A percentile compares a stretch with the other conserved stretches of the same genome.
Conservation (phyloP, 1,140 invertebrate species). For the Acromyrmex echinatior region DNA sequence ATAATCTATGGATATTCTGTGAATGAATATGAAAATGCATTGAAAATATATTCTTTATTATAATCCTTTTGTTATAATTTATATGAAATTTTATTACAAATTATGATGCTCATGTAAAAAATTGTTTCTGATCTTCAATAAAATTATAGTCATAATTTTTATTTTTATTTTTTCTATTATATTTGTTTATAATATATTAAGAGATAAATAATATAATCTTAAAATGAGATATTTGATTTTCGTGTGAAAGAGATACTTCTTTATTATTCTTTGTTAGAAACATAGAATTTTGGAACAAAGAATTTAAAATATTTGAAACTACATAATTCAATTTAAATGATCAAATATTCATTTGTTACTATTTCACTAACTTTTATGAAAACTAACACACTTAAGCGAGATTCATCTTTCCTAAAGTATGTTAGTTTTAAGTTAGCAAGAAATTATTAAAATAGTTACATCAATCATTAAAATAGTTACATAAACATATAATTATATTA, state of each 20-base stretch:
- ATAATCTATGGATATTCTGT: background rate
- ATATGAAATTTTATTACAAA: conserved; percentile 24
- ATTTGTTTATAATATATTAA: background rate
- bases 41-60: background rate
- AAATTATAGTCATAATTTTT: background rate
- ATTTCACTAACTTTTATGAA: too few species aligned
- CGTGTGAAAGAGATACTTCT: background rate
- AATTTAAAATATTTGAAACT: background rate
- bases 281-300: background rate
- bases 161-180: background rate
- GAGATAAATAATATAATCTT: background rate
- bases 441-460: background rate
- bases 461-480: background rate
- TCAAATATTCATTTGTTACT: background rate
- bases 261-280: background rate
- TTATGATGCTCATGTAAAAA: background rate
- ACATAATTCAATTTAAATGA: background rate
- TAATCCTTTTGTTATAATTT: conserved; percentile 7
- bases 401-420: too few species aligned
- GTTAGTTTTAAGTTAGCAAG: too few species aligned
- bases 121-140: background rate
- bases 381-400: too few species aligned
- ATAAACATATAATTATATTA: background rate
- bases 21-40: background rate
- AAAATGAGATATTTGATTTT: conserved; percentile 23